Evolutionary conservation across 2,888 invertebrate species (phyloP).

Genomic region (Isotomurus palustris): DNA sequence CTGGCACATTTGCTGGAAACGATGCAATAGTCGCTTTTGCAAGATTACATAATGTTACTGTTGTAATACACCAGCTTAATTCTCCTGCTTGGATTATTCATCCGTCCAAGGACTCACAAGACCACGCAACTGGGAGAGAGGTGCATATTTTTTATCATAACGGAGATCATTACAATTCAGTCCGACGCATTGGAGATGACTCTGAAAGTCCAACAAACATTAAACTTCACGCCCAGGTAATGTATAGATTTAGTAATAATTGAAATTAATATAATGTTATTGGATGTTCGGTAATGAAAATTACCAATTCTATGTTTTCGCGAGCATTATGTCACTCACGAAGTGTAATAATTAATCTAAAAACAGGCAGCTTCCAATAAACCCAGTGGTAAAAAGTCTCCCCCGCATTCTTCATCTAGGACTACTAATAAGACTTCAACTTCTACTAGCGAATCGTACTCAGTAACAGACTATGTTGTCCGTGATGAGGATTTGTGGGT

Average conservation of each 20-base stretch:
- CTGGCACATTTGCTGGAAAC: constrained; percentile 56
- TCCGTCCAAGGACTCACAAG: constrained; percentile 36
- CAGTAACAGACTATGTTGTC: not conserved
- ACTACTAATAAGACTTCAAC: constrained; percentile 13
- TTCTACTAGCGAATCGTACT: constrained; percentile 2
- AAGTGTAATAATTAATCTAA: not conserved
- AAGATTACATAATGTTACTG: constrained; percentile 50
- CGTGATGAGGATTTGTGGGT: constrained; percentile 42
- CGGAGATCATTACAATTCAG: constrained; percentile 52
- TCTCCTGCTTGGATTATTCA: constrained; percentile 44
- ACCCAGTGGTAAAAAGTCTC: constrained; percentile 23
- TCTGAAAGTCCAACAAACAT: constrained; percentile 41
- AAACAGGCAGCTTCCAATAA: constrained; percentile 14
- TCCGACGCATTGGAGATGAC: constrained; percentile 47
- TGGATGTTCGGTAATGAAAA: not conserved
- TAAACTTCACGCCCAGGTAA: constrained; percentile 31
- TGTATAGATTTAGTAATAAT: not conserved
- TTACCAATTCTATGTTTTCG: not conserved
- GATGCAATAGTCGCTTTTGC: constrained; percentile 56
- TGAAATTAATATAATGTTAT: not conserved
- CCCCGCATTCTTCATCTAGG: constrained; percentile 19
- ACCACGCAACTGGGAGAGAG: constrained; percentile 46
- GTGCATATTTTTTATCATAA: constrained; percentile 52
- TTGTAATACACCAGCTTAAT: constrained; percentile 51
- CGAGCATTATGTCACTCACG: too few species aligned